Conservation (phyloP, 2,888 invertebrate genomes). For the Brachyopa scutellaris region DNA sequence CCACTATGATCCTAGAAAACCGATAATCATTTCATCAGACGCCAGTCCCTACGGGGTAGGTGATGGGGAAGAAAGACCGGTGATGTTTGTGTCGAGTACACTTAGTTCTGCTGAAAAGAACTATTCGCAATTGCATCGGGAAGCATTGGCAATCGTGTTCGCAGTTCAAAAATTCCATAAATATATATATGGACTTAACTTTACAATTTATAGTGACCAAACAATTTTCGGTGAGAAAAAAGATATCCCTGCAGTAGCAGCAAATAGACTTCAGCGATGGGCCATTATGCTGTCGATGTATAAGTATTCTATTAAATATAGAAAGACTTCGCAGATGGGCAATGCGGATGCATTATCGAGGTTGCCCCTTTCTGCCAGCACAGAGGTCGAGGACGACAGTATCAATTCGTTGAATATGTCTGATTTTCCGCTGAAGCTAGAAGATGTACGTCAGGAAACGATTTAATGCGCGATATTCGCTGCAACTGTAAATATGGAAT, state of each 20-base stretch:
- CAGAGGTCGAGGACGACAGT: slow-evolving; percentile 31
- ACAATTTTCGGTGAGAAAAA: slow-evolving; percentile 49
- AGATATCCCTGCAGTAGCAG: slow-evolving; percentile 32
- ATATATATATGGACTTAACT: slow-evolving; percentile 77
- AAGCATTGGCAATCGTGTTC: no score
- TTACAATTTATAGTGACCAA: neutral
- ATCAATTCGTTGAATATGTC: slow-evolving; percentile 47
- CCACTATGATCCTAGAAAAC: slow-evolving; percentile 30
- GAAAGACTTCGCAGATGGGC: slow-evolving; percentile 38
- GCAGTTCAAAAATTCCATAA: slow-evolving; percentile 79
- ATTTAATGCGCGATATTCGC: no score
- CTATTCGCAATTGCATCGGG: slow-evolving; percentile 75
- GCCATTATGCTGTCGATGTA: slow-evolving; percentile 36
- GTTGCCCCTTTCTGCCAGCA: slow-evolving; percentile 31
- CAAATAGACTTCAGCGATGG: slow-evolving; percentile 42
- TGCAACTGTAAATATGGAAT: no score
- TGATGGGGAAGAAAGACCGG: slow-evolving; percentile 48
- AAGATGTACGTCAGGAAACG: no score
- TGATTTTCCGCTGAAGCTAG: slow-evolving; percentile 42
- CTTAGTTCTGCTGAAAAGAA: slow-evolving; percentile 50
- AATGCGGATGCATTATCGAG: slow-evolving; percentile 70
- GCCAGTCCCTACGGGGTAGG: slow-evolving; percentile 39
- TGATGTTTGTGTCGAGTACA: slow-evolving; percentile 55
- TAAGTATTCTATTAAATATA: slow-evolving; percentile 43
- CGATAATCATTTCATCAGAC: slow-evolving; percentile 46